A percentile compares a stretch with the other conserved stretches of the same genome.
These are phyloP conservation scores for Hippocampus barbouri DNA, from an alignment of 2,113 vertebrate genomes.

Conservation along the genomic window DNA sequence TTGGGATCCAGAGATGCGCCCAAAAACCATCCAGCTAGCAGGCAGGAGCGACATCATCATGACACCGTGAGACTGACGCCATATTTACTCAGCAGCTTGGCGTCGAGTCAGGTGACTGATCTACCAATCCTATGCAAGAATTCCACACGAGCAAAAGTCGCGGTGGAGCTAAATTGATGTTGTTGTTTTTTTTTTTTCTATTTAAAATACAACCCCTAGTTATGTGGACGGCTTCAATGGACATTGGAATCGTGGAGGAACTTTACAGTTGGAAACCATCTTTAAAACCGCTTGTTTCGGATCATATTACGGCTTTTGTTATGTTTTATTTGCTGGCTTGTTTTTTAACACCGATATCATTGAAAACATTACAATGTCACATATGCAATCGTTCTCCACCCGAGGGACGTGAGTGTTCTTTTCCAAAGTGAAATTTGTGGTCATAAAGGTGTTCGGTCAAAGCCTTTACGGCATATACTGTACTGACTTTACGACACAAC, in stretches of 20 bases:
- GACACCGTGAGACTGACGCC: slow-evolving; percentile 56
- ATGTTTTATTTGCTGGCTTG: too few species aligned
- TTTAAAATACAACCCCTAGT: not conserved
- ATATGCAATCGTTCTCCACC: not conserved
- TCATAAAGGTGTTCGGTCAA: not conserved
- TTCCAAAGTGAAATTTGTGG: not conserved
- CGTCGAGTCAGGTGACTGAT: slow-evolving; percentile 58
- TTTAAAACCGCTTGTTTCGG: not conserved
- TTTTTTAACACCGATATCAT: not conserved
- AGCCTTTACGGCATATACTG: not conserved
- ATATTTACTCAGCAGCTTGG: slow-evolving; percentile 67
- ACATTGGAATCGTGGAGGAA: not conserved
- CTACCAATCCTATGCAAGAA: slow-evolving; percentile 7
- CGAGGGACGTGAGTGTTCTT: not conserved
- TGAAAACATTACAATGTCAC: not conserved
- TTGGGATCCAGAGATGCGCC: too few species aligned
- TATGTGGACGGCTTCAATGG: not conserved
- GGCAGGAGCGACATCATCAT: slow-evolving; percentile 14
- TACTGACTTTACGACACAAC: slow-evolving; percentile 53
- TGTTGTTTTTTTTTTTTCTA: not conserved
- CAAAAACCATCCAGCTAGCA: not conserved
- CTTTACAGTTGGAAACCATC: not conserved
- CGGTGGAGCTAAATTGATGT: not conserved
- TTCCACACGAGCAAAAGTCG: slow-evolving; percentile 8
- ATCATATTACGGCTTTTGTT: not conserved